Conservation (phyloP, 2,797 vertebrate genomes). For the Poecilia wingei region DNA sequence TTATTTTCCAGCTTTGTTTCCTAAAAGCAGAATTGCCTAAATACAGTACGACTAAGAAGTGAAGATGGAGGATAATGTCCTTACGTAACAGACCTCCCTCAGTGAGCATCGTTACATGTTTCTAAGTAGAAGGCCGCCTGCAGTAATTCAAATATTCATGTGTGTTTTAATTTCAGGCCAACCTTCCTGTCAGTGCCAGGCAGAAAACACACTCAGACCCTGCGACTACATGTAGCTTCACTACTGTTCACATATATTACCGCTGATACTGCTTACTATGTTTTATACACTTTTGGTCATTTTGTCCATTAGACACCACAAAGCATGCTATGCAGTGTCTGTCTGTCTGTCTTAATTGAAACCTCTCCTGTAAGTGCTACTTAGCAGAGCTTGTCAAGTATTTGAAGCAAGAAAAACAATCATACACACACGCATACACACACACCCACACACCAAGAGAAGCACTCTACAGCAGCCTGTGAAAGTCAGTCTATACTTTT, state of each 20-base stretch:
- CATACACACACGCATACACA: slow-evolving; percentile 17
- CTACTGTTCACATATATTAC: slow-evolving; percentile 69
- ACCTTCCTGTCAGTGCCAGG: slow-evolving; percentile 39
- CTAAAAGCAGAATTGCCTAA: slow-evolving; percentile 39
- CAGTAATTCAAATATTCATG: slow-evolving; percentile 15
- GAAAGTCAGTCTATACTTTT: slow-evolving; percentile 52
- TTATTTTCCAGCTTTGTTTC: slow-evolving; percentile 14
- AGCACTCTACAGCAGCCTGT: slow-evolving; percentile 54
- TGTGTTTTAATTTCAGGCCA: slow-evolving; percentile 32
- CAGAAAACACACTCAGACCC: slow-evolving; percentile 49
- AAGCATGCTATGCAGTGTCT: slow-evolving; percentile 74
- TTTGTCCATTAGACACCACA: slow-evolving; percentile 63
- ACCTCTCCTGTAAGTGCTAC: slow-evolving; percentile 68
- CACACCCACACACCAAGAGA: slow-evolving; percentile 42
- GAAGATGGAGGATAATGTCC: slow-evolving; percentile 44
- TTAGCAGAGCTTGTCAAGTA: slow-evolving; percentile 74
- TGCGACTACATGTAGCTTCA: slow-evolving; percentile 57
- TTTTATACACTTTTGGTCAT: slow-evolving; percentile 67
- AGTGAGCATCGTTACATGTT: slow-evolving; percentile 54
- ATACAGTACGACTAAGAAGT: slow-evolving; percentile 59
- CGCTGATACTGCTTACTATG: slow-evolving; percentile 40
- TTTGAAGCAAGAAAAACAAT: slow-evolving; percentile 64
- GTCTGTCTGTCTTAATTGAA: slow-evolving; percentile 55
- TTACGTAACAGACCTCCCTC: slow-evolving; percentile 46
- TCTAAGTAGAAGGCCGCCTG: slow-evolving; percentile 54